A percentile compares a stretch with the other conserved stretches of the same genome.
Evolutionary conservation across 2,113 vertebrate genomes (phyloP).

Genomic region (Pterocles burchelli): DNA sequence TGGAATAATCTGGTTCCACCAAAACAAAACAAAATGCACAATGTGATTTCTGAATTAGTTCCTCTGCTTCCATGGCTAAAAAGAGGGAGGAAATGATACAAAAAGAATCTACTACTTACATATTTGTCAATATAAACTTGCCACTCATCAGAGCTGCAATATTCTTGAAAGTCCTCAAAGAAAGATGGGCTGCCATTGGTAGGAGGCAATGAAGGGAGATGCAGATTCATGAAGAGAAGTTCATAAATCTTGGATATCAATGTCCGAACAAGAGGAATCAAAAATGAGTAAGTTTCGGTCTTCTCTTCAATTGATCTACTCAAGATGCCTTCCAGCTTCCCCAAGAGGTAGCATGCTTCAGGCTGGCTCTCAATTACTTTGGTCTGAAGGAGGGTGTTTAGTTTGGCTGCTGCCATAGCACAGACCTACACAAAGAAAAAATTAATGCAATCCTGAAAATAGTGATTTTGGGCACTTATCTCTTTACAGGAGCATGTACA

Average conservation of each 20-base stretch:
- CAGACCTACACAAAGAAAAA: slow-evolving; percentile 81
- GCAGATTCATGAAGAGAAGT: slow-evolving; percentile 95
- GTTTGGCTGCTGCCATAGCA: slow-evolving; percentile 93
- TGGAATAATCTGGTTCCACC: slow-evolving; percentile 87
- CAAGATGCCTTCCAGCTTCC: slow-evolving; percentile 90
- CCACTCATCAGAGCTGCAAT: slow-evolving; percentile 93
- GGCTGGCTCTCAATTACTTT: slow-evolving; percentile 91
- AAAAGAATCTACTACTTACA: slow-evolving; percentile 75
- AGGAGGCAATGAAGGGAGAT: slow-evolving; percentile 92
- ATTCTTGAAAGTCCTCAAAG: slow-evolving; percentile 96
- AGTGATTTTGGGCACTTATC: background rate
- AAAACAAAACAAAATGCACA: background rate
- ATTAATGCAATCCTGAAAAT: background rate
- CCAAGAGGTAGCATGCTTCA: slow-evolving; percentile 93
- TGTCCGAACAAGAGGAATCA: slow-evolving; percentile 92
- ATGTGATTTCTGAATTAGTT: background rate
- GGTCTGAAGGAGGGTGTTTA: slow-evolving; percentile 94
- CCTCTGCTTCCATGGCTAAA: background rate
- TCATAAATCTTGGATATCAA: slow-evolving; percentile 92
- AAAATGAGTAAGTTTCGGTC: slow-evolving; percentile 89
- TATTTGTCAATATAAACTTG: slow-evolving; percentile 97
- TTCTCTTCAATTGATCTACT: slow-evolving; percentile 85
- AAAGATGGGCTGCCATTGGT: slow-evolving; percentile 93
- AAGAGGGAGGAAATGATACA: background rate
- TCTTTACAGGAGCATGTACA: background rate